Evolutionary conservation across 2,888 invertebrate genomes (phyloP), one percentile per base, ranked within the genome.

Genomic region (Heteromurus nitidus): DNA sequence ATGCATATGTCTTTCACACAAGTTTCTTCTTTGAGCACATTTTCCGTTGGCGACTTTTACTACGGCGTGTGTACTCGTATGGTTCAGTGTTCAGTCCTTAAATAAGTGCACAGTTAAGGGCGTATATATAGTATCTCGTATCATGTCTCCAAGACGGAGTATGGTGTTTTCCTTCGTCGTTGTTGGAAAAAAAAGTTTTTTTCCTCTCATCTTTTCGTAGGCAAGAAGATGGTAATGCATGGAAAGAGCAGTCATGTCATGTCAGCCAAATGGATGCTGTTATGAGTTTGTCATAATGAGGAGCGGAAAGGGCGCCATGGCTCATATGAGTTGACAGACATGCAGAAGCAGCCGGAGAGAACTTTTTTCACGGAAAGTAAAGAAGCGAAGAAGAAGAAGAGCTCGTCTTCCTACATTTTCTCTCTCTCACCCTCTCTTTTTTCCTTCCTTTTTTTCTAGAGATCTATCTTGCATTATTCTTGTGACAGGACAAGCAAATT

Each of bases 251-350:
- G 74, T 80, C 83, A 77, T 81, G 83, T 83, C 83, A 77, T 83
- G 83, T 81, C 83, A 83, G 65, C 83, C 83, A 83, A 83, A 83
- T 83, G 83, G 83, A 77, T 77, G 77, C 77, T 83, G 80, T 83
- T 80, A 83, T 83, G 83, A 83, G 81, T 81, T 83, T 81, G 81
- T 81, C 83, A 83, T 83, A 83, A 83, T 83, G 81, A 83, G 83
- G 76, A 76, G 83, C 67, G 80, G 83, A 83, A 83, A 83, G 76
- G 80, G 76, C 83, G 76, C 80, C 75, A 75, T 83, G 80, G 76
- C 83, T 83, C 76, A 83, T 73, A 73, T 72, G 80, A 70, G 75
- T 83, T 83, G 83, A 80, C 80, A 83, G 82, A 80, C 77, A 73
- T 70, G 64, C 64, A 70, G 70, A 58, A 68, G 76, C 76, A 76